Percentiles rank a stretch among this genome's conserved stretches.
Evolutionary conservation across 2,888 invertebrate genomes (phyloP).

Genomic region (Epicampocera succincta): DNA sequence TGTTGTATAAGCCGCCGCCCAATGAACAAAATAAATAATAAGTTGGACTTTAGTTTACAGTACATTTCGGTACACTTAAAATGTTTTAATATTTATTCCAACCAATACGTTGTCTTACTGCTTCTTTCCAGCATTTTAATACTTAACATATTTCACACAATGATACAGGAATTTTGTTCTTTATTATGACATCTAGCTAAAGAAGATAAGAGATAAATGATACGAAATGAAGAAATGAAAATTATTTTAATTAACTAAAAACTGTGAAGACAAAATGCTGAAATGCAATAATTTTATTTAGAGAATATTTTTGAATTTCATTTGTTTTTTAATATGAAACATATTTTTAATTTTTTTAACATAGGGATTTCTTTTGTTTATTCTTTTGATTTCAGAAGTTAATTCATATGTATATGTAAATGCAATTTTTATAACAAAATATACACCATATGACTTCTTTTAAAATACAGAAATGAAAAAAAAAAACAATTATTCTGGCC

Average conservation of each 20-base stretch:
- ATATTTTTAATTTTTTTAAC: conserved; percentile 29
- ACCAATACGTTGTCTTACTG: conserved; percentile 26
- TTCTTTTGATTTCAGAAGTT: conserved; percentile 24
- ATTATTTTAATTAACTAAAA: conserved; percentile 22
- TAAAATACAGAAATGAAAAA: conserved; percentile 1
- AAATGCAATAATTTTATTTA: neutral
- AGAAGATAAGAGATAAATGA: neutral
- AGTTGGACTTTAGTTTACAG: conserved; percentile 48
- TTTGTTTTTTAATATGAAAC: conserved; percentile 39
- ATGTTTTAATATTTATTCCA: conserved; percentile 60
- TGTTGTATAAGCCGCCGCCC: neutral
- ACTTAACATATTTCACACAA: conserved; percentile 52
- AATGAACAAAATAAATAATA: conserved; percentile 1
- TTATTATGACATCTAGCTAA: conserved; percentile 30
- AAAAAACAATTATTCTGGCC: conserved; percentile 1
- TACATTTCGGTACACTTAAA: conserved; percentile 64
- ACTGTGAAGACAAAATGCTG: conserved; percentile 6
- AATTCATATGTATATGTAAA: conserved; percentile 40
- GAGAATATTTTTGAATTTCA: conserved; percentile 19
- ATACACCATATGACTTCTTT: conserved; percentile 52
- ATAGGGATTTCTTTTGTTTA: conserved; percentile 19
- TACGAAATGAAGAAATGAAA: conserved; percentile 14
- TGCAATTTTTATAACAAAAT: conserved; percentile 68
- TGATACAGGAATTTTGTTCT: conserved; percentile 18
- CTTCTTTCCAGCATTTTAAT: conserved; percentile 35